These are phyloP conservation scores for Hippocampus zosterae DNA, from an alignment of 2,113 vertebrate species.

Conservation along the genomic window DNA sequence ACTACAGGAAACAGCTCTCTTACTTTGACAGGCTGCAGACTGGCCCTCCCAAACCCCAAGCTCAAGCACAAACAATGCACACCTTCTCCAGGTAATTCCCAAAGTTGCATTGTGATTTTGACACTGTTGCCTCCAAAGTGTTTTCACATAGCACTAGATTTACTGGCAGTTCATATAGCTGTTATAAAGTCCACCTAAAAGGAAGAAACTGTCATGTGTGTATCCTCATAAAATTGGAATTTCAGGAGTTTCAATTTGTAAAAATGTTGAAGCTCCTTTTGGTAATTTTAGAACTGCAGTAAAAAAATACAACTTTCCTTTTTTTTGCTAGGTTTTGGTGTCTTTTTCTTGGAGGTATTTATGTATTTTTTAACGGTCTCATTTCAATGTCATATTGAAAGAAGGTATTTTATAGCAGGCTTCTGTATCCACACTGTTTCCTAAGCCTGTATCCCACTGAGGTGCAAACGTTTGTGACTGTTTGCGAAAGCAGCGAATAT, in stretches of 20 bases:
- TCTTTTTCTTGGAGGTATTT: background rate
- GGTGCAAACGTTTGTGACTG: too few relatives aligned
- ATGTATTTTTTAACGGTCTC: background rate
- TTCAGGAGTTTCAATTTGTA: too few relatives aligned
- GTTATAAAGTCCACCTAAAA: too few relatives aligned
- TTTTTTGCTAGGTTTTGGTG: too few relatives aligned
- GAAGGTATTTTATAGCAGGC: background rate
- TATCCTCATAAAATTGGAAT: too few relatives aligned
- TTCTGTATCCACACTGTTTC: background rate
- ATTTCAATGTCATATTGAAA: background rate
- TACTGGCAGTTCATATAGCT: background rate
- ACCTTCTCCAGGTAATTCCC: constrained; percentile 77
- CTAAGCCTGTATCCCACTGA: too few relatives aligned
- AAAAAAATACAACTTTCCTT: too few relatives aligned
- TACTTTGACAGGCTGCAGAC: constrained; percentile 86
- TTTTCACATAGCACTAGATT: background rate
- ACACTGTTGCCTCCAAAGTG: background rate
- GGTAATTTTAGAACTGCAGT: too few relatives aligned
- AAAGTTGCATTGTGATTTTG: background rate
- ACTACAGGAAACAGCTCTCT: constrained; percentile 93
- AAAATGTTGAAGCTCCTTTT: too few relatives aligned
- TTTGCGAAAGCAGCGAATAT: too few relatives aligned
- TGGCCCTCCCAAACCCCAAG: constrained; percentile 72
- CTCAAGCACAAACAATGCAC: constrained; percentile 78
- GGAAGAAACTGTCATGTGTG: too few relatives aligned